These are phyloP conservation scores for Chrysolina americana DNA, from an alignment of 2,888 invertebrate species.

Conservation along the genomic window DNA sequence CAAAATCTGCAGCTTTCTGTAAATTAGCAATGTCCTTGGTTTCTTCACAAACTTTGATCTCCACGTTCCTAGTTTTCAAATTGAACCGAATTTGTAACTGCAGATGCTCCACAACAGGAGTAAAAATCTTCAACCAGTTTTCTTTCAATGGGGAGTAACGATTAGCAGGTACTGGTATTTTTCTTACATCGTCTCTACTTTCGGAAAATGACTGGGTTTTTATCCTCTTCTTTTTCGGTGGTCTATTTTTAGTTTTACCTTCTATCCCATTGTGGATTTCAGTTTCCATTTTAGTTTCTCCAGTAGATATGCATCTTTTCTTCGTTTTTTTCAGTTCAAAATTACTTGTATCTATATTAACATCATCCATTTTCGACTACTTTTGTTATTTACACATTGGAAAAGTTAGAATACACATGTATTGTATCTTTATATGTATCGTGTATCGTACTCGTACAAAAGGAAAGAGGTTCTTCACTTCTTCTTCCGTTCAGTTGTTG, in stretches of 20 bases:
- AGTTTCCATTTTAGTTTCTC: slow-evolving; percentile 77
- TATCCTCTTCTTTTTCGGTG: slow-evolving; percentile 56
- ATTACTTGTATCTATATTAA: slow-evolving; percentile 72
- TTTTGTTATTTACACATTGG: not conserved
- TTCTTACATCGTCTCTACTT: slow-evolving; percentile 76
- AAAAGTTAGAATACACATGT: not conserved
- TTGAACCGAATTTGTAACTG: slow-evolving; percentile 96
- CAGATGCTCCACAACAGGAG: slow-evolving; percentile 95
- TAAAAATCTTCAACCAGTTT: slow-evolving; percentile 97
- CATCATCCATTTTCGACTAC: slow-evolving; percentile 60
- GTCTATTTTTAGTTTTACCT: slow-evolving; percentile 67
- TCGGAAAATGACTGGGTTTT: slow-evolving; percentile 68
- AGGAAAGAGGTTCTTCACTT: not conserved
- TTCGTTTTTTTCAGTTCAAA: slow-evolving; percentile 72
- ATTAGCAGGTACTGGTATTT: slow-evolving; percentile 93
- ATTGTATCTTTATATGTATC: not conserved
- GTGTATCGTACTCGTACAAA: not conserved
- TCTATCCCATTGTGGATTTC: slow-evolving; percentile 79
- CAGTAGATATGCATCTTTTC: slow-evolving; percentile 72
- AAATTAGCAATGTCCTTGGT: slow-evolving; percentile 90
- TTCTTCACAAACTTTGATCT: slow-evolving; percentile 80
- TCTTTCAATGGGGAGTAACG: slow-evolving; percentile 95
- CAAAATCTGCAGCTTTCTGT: slow-evolving; percentile 98
- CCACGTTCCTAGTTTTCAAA: slow-evolving; percentile 90
- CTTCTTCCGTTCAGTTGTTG: no score